A percentile compares a stretch with the other conserved stretches of the same genome.
phyloP scores from a whole-genome alignment of 2,888 invertebrate species.

The Lasiommata megera region DNA sequence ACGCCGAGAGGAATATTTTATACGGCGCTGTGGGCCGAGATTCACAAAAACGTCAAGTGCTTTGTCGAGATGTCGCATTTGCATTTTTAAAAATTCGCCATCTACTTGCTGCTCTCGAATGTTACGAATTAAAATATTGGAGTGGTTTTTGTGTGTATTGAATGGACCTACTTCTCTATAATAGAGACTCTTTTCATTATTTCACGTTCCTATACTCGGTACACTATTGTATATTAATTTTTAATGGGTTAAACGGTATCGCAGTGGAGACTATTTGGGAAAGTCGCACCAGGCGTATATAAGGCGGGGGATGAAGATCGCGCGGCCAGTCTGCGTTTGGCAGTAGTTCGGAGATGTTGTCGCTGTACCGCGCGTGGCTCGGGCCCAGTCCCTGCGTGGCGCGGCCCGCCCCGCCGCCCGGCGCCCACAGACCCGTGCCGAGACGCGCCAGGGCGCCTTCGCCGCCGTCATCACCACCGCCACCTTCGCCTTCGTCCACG shows the following conservation, averaged over 20 bases:
- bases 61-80: conserved; percentile 27
- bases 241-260: conserved; percentile 20
- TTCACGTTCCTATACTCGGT: not conserved
- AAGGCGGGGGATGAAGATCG: conserved; percentile 36
- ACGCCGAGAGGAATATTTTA: conserved; percentile 43
- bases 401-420: conserved; percentile 69
- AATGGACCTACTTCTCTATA: conserved; percentile 17
- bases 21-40: conserved; percentile 35
- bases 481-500: conserved; percentile 63
- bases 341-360: conserved; percentile 62
- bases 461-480: conserved; percentile 55
- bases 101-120: conserved; percentile 11
- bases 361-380: conserved; percentile 77
- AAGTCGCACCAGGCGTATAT: conserved; percentile 41
- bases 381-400: conserved; percentile 74
- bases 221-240: conserved; percentile 16
- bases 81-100: conserved; percentile 23
- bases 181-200: conserved; percentile 7
- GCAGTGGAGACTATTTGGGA: conserved; percentile 13
- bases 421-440: conserved; percentile 72
- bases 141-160: conserved; percentile 27
- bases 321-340: conserved; percentile 46
- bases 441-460: conserved; percentile 61
- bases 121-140: conserved; percentile 25
- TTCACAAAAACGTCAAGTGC: conserved; percentile 39